A percentile compares a stretch with the other conserved stretches of the same genome.
Conservation (phyloP, 2,113 vertebrate species). For the Lycaon pictus region DNA sequence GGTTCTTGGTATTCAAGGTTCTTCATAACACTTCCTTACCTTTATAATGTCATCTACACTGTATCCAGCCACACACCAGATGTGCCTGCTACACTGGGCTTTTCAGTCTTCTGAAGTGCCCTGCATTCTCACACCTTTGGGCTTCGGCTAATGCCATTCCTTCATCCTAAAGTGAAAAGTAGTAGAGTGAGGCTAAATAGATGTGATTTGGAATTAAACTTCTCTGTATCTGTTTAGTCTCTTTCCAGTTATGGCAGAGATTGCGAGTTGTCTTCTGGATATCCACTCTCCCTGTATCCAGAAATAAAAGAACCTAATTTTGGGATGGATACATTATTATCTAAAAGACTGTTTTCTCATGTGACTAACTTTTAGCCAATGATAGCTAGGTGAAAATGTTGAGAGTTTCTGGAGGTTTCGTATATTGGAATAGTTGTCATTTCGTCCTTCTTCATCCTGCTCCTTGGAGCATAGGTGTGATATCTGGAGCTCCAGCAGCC, state of each 20-base stretch:
- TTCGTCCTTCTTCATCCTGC: not conserved
- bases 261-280: not conserved
- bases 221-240: not conserved
- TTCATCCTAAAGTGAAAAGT: not conserved
- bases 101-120: not conserved
- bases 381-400: not conserved
- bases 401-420: not conserved
- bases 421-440: not conserved
- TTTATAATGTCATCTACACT: not conserved
- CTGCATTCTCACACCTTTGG: not conserved
- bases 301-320: conserved; percentile 13
- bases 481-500: not conserved
- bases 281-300: not conserved
- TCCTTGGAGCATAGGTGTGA: not conserved
- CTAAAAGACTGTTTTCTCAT: not conserved
- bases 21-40: not conserved
- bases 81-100: not conserved
- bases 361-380: not conserved
- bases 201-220: not conserved
- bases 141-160: not conserved
- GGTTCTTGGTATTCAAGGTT: not conserved
- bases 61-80: not conserved
- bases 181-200: not conserved
- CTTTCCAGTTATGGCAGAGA: not conserved
- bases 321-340: not conserved